These are phyloP conservation scores for Megamerina dolium DNA, from an alignment of 2,888 invertebrate genomes.

Conservation along the genomic window DNA sequence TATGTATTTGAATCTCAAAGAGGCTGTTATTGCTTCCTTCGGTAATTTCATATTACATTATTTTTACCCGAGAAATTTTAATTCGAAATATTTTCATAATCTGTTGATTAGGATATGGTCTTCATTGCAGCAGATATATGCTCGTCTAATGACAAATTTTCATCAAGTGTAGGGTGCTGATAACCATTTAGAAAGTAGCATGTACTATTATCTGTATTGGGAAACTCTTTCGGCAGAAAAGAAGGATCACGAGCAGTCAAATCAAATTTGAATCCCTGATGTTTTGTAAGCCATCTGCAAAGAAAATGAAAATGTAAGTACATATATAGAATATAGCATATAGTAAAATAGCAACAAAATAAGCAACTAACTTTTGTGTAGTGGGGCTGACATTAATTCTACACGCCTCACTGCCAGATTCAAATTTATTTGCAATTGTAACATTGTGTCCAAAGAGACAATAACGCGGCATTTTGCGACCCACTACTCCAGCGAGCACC, in stretches of 20 bases:
- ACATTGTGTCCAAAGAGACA: slow-evolving; percentile 95
- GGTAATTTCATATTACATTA: too few relatives aligned
- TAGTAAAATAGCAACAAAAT: slow-evolving; percentile 1
- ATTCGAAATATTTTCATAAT: too few relatives aligned
- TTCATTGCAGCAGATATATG: slow-evolving; percentile 47
- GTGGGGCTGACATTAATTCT: slow-evolving; percentile 91
- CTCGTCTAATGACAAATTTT: slow-evolving; percentile 51
- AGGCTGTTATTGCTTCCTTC: too few relatives aligned
- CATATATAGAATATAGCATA: background rate
- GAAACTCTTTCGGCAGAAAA: slow-evolving; percentile 80
- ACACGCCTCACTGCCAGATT: slow-evolving; percentile 86
- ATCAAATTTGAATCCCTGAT: slow-evolving; percentile 63
- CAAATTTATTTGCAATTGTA: slow-evolving; percentile 92
- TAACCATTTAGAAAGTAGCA: slow-evolving; percentile 82
- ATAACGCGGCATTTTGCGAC: slow-evolving; percentile 74
- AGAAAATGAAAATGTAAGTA: background rate
- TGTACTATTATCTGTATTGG: slow-evolving; percentile 68
- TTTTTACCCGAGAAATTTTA: too few relatives aligned
- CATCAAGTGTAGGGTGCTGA: slow-evolving; percentile 62
- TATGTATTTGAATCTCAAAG: too few relatives aligned
- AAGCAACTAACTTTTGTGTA: slow-evolving; percentile 71
- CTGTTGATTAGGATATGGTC: slow-evolving; percentile 30
- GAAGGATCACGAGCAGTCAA: slow-evolving; percentile 69
- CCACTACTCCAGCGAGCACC: slow-evolving; percentile 89
- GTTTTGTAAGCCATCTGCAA: slow-evolving; percentile 66